Conservation (phyloP, 2,113 vertebrate species). For the Gymnocephalus cernua region DNA sequence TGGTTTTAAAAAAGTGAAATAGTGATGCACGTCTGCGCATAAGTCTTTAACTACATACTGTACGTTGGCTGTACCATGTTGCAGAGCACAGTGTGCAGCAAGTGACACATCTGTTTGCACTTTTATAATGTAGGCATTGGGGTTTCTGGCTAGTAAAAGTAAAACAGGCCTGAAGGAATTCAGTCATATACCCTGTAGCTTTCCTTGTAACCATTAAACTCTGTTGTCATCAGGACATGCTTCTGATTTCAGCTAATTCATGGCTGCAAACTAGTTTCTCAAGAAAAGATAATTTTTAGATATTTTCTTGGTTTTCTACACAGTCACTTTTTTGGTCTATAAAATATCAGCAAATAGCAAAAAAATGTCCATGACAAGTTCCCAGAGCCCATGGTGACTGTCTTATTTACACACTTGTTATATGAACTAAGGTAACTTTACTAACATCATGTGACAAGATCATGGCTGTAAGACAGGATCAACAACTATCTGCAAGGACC, state of each 20-base stretch:
- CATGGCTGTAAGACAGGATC: no score
- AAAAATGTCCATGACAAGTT: not conserved
- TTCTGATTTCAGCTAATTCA: constrained; percentile 19
- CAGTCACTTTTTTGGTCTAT: not conserved
- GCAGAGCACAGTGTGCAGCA: constrained; percentile 44
- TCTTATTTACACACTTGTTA: no score
- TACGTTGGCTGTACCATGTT: constrained; percentile 17
- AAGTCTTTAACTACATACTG: not conserved
- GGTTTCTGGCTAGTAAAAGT: constrained; percentile 65
- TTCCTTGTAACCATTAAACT: constrained; percentile 44
- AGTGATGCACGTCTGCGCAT: no score
- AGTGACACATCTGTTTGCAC: constrained; percentile 78
- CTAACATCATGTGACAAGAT: no score
- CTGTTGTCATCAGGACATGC: constrained; percentile 7
- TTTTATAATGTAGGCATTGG: constrained; percentile 61
- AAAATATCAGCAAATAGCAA: not conserved
- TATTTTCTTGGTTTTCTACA: not conserved
- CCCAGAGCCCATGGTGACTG: not conserved
- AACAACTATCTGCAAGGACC: no score
- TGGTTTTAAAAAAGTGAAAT: not conserved
- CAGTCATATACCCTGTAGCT: constrained; percentile 37
- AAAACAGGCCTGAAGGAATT: constrained; percentile 63
- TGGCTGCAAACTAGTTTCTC: constrained; percentile 7
- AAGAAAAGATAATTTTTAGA: not conserved
- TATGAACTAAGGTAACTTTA: no score